Evolutionary conservation across 2,797 vertebrate species (phyloP), one percentile per base, ranked within the genome.

Genomic region (Anguilla marmorata): DNA sequence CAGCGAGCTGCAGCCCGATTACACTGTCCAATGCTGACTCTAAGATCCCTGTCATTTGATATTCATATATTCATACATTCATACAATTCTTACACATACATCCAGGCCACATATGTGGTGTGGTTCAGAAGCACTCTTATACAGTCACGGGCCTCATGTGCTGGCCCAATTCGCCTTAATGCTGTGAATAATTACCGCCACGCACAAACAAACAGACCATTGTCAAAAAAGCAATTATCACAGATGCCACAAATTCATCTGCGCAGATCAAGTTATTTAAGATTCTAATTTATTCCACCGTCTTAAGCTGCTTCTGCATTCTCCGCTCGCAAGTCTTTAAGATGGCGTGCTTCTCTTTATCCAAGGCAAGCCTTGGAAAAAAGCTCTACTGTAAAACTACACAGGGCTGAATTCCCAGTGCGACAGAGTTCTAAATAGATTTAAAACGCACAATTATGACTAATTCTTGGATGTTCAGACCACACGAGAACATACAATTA

Each of bases 401-500:
- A 72, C 66, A 11, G 27, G 66, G 66, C 66, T 27, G 33, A 79
- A 82, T 45, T 82, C 45, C 79, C 63, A 72, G 60, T 27, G 33
- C 4, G 82, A 54, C 21, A 19, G 27, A 84, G 48, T 72, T 85
- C 50, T 76, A 88, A 85, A 74, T 85, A 88, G 41, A 85, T 69
- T 27, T 24, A 76, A 30, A n/a, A 76, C 54, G 52, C 52, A 74
- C 50, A 30, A 54, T 84, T 85, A 37, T 88, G 85, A 86, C 84
- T 80, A 66, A 86, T 60, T 86, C 84, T 80, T 54, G 74, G 84
- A 79, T 76, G 66, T 80, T 69, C 85, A 83, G 85, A 86, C 85
- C 88, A 72, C 88, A 86, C 50, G 74, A 72, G 74, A 79, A 83
- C 85, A 86, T 88, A 19, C 86, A 86, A 88, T 88, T 88, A 88